Percentiles rank a stretch among this genome's conserved stretches.
Conservation (phyloP, 1,140 invertebrate species). For the Anoplophora glabripennis region DNA sequence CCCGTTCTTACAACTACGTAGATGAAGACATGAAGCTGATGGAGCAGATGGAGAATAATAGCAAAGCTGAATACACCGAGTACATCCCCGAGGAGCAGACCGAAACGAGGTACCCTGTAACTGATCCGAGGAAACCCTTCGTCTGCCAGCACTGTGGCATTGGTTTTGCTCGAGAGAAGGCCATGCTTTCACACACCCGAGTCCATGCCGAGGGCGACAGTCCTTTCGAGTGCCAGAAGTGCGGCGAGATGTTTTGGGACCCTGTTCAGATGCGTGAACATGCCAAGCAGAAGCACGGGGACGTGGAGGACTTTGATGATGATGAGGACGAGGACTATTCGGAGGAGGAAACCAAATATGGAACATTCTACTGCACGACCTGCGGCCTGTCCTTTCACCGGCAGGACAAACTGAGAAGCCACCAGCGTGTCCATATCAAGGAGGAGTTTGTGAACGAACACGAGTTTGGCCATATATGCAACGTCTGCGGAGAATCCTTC, state of each 20-base stretch:
- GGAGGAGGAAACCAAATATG: constrained; percentile 64
- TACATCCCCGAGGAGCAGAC: constrained; percentile 24
- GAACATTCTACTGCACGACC: constrained; percentile 71
- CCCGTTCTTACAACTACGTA: constrained; percentile 49
- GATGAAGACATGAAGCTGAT: constrained; percentile 52
- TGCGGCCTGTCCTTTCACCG: constrained; percentile 74
- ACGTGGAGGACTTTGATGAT: constrained; percentile 49
- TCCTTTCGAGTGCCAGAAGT: constrained; percentile 71
- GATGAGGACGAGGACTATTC: constrained; percentile 55
- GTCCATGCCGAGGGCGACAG: constrained; percentile 58
- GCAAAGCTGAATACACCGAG: constrained; percentile 33
- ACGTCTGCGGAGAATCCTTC: constrained; percentile 73
- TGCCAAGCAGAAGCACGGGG: constrained; percentile 52
- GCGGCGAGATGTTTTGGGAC: constrained; percentile 78
- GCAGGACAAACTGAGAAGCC: constrained; percentile 68
- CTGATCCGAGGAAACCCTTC: constrained; percentile 72
- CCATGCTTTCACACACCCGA: constrained; percentile 67
- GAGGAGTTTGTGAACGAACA: constrained; percentile 40
- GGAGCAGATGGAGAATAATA: constrained; percentile 48
- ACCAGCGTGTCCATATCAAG: constrained; percentile 57
- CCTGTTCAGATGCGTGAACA: constrained; percentile 64
- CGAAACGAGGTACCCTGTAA: constrained; percentile 57
- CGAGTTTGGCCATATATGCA: constrained; percentile 61
- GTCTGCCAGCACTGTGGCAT: constrained; percentile 77
- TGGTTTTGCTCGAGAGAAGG: constrained; percentile 76